Conservation (phyloP, 1,140 invertebrate species). For the Penaeus vannamei region DNA sequence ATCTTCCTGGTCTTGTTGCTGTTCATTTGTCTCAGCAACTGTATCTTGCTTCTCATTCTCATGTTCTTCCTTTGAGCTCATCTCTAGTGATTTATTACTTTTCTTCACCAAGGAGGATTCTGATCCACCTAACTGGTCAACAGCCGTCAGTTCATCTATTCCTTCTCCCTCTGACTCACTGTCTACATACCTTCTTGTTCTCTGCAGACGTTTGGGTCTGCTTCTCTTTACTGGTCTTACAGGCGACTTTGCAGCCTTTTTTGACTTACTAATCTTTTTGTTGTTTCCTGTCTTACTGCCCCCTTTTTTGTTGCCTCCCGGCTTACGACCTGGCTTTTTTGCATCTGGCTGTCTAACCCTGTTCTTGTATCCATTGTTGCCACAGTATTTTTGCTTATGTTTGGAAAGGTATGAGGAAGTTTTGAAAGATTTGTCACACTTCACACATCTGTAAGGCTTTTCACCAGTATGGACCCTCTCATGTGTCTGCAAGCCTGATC, state of each 20-base stretch:
- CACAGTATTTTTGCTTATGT: constrained; percentile 60
- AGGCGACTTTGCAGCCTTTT: constrained; percentile 18
- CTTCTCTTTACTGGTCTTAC: constrained; percentile 31
- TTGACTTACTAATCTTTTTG: constrained; percentile 1
- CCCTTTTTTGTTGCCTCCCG: background rate
- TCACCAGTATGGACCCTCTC: constrained; percentile 71
- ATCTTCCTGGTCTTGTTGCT: too few relatives aligned
- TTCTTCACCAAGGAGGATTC: background rate
- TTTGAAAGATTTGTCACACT: constrained; percentile 65
- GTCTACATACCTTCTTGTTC: background rate
- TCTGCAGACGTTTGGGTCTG: background rate
- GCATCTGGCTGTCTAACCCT: background rate
- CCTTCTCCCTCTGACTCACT: background rate
- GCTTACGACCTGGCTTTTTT: constrained; percentile 9
- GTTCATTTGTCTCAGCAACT: too few relatives aligned
- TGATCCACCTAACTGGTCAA: background rate
- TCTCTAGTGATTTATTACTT: background rate
- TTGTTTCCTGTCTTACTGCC: background rate
- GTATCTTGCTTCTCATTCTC: too few relatives aligned
- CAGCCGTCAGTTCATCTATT: too few relatives aligned
- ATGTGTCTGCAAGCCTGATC: constrained; percentile 59
- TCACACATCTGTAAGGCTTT: constrained; percentile 65
- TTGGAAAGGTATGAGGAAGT: constrained; percentile 65
- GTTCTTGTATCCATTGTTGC: constrained; percentile 44
- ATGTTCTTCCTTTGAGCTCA: background rate